Evolutionary conservation across 2,113 vertebrate genomes (phyloP).

Genomic region (Xyliphius kryptos): DNA sequence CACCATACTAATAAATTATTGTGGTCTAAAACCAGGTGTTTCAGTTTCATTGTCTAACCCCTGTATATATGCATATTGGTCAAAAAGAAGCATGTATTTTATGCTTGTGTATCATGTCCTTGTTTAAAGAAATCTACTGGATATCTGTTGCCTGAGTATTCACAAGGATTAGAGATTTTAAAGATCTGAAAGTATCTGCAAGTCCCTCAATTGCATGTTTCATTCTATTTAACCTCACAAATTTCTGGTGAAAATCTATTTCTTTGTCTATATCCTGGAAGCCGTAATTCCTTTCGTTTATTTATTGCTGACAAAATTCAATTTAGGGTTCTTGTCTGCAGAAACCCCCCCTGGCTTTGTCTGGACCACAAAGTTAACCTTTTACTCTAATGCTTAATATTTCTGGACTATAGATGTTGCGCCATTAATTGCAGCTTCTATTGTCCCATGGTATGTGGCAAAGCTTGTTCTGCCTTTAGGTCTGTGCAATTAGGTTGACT

Average conservation of each 20-base stretch:
- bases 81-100: not conserved
- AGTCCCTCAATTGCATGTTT: not conserved
- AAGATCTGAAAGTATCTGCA: not conserved
- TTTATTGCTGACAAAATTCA: not conserved
- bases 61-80: too few relatives aligned
- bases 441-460: not conserved
- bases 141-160: not conserved
- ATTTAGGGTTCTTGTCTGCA: not conserved
- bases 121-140: not conserved
- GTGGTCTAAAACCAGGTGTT: too few relatives aligned
- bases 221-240: not conserved
- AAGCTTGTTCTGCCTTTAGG: conserved; percentile 1
- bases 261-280: not conserved
- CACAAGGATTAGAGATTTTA: not conserved
- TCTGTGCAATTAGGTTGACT: conserved; percentile 3
- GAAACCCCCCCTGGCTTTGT: not conserved
- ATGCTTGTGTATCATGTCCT: not conserved
- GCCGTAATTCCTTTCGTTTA: not conserved
- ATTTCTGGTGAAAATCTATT: not conserved
- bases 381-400: conserved; percentile 3
- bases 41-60: too few relatives aligned
- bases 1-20: too few relatives aligned
- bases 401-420: not conserved
- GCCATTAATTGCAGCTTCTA: not conserved
- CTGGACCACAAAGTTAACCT: conserved; percentile 2